These are phyloP conservation scores for Trachelus tabidus DNA, from an alignment of 2,888 invertebrate species.

Conservation along the genomic window DNA sequence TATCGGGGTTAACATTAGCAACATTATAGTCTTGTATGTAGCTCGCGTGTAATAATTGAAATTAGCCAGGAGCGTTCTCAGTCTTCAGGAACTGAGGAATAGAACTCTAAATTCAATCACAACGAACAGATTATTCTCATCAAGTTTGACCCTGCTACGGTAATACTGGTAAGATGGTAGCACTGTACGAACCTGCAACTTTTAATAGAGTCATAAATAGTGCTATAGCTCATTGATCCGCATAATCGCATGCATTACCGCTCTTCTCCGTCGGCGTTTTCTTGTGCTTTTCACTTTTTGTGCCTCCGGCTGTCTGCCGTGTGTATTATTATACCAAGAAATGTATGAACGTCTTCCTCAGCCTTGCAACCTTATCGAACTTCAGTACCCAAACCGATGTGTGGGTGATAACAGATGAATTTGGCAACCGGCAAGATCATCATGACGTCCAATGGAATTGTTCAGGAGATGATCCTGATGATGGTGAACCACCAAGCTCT, in stretches of 20 bases:
- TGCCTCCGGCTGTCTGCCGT: constrained; percentile 55
- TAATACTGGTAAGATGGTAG: neutral
- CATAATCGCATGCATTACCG: constrained; percentile 63
- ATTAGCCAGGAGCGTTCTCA: neutral
- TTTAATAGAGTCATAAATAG: constrained; percentile 63
- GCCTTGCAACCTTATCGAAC: neutral
- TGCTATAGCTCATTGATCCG: constrained; percentile 62
- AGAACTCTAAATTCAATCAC: too few species aligned
- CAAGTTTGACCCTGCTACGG: neutral
- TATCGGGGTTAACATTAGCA: neutral
- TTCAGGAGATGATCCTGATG: neutral
- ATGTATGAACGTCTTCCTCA: constrained; percentile 24
- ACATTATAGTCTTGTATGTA: neutral
- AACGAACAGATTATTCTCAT: neutral
- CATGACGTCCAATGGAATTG: neutral
- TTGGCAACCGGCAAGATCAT: neutral
- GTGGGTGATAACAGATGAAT: neutral
- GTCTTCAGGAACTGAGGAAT: neutral
- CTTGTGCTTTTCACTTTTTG: constrained; percentile 59
- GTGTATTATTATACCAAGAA: constrained; percentile 56
- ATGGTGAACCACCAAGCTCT: neutral
- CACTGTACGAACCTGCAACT: constrained; percentile 2
- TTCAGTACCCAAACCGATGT: neutral
- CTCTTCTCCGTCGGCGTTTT: constrained; percentile 45
- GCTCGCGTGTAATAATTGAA: neutral